A percentile compares a stretch with the other conserved stretches of the same genome.
These are phyloP conservation scores for Acanthococcus lagerstroemiae DNA, from an alignment of 2,888 invertebrate species.

Conservation along the genomic window DNA sequence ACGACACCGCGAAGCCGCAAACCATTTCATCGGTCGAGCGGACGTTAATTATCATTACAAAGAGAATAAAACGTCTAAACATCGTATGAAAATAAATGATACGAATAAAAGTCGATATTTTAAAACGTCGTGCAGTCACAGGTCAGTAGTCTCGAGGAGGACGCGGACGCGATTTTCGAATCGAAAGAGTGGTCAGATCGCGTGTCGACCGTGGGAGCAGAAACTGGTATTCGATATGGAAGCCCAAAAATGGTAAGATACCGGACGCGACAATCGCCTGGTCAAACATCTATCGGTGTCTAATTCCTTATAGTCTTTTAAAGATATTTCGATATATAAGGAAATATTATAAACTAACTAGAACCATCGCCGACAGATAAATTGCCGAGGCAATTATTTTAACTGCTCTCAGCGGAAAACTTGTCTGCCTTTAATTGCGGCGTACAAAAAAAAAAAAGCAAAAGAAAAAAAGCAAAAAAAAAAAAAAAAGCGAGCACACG, in stretches of 20 bases:
- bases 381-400: constrained; percentile 2
- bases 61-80: too few relatives aligned
- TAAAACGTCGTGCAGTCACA: constrained; percentile 20
- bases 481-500: background rate
- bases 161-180: constrained; percentile 3
- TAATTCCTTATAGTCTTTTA: constrained; percentile 23
- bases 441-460: background rate
- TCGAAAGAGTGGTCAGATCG: constrained; percentile 22
- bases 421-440: background rate
- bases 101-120: constrained; percentile 11
- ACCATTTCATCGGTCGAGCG: too few relatives aligned
- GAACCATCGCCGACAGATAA: constrained; percentile 8
- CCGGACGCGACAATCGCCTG: constrained; percentile 28
- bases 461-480: background rate
- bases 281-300: constrained; percentile 29
- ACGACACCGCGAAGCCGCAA: too few relatives aligned
- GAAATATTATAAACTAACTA: constrained; percentile 26
- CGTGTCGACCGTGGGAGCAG: constrained; percentile 28
- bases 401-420: background rate
- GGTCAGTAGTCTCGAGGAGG: constrained; percentile 26
- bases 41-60: background rate
- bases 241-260: constrained; percentile 26
- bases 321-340: constrained; percentile 16
- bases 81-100: constrained; percentile 1
- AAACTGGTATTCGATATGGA: constrained; percentile 9